These are phyloP conservation scores for Tyrannus savana DNA, from an alignment of 2,113 vertebrate species.

Conservation along the genomic window DNA sequence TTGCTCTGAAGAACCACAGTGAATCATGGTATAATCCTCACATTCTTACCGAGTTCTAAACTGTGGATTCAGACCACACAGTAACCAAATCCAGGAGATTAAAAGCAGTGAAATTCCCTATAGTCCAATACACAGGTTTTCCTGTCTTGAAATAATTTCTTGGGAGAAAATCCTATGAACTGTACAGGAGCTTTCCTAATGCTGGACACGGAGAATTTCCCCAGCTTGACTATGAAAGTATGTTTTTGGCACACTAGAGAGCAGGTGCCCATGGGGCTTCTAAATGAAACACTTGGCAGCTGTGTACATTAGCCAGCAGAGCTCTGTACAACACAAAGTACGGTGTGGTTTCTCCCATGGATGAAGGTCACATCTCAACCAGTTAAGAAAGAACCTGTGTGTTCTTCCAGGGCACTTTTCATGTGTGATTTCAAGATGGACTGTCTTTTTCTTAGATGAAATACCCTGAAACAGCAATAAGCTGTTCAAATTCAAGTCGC, in stretches of 20 bases:
- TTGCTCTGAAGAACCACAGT: not conserved
- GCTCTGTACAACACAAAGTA: not conserved
- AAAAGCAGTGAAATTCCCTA: not conserved
- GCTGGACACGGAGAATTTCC: not conserved
- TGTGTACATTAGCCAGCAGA: not conserved
- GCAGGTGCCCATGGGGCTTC: not conserved
- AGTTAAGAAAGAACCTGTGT: not conserved
- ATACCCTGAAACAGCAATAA: not conserved
- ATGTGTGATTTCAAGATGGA: not conserved
- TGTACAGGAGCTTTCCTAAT: not conserved
- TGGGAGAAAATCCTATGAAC: not conserved
- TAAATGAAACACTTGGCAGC: not conserved
- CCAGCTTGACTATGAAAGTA: not conserved
- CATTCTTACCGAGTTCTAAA: not conserved
- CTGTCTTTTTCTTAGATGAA: not conserved
- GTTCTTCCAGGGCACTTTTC: not conserved
- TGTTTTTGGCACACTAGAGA: not conserved
- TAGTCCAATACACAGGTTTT: not conserved
- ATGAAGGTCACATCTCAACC: not conserved
- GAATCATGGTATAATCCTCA: not conserved
- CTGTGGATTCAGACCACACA: not conserved
- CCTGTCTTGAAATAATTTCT: not conserved
- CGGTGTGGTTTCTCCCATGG: not conserved
- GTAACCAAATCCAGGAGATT: not conserved
- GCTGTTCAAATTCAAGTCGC: conserved; percentile 37